Conservation (phyloP, 23 tunicate genomes). For the Trididemnum clinides region DNA sequence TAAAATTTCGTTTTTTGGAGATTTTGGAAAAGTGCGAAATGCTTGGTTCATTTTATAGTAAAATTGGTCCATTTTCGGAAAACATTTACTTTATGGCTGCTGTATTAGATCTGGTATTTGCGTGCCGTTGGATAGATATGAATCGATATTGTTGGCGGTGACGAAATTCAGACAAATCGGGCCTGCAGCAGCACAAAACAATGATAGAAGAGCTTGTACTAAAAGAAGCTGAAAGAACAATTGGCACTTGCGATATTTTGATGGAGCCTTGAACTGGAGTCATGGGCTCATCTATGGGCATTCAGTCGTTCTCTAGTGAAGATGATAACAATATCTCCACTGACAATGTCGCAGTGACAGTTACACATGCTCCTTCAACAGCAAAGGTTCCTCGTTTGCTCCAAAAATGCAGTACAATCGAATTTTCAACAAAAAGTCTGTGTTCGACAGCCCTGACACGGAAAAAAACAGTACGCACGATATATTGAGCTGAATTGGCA, state of each 20-base stretch:
- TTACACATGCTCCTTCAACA: not conserved
- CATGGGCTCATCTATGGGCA: not conserved
- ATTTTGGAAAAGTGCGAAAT: not conserved
- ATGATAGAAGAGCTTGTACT: slow-evolving; percentile 4
- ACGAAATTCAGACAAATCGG: slow-evolving; percentile 14
- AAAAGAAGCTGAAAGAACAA: slow-evolving; percentile 6
- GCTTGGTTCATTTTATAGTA: not conserved
- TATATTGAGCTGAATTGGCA: not conserved
- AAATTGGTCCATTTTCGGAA: not conserved
- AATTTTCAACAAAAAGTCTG: not conserved
- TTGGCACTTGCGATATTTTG: not conserved
- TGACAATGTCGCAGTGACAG: not conserved
- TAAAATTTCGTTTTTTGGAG: not conserved
- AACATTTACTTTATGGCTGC: slow-evolving; percentile 20
- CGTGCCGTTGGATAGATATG: slow-evolving; percentile 13
- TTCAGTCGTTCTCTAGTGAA: not conserved
- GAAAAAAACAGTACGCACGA: not conserved
- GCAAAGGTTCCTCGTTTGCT: slow-evolving; percentile 1
- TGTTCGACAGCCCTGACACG: not conserved
- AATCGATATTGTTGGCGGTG: not conserved
- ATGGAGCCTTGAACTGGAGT: not conserved
- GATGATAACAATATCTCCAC: not conserved
- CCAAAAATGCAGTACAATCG: not conserved
- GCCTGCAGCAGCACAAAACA: not conserved
- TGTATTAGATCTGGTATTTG: slow-evolving; percentile 15